A percentile compares a stretch with the other conserved stretches of the same genome.
These are phyloP conservation scores for Parus major DNA, from an alignment of 2,113 vertebrate genomes.

Conservation along the genomic window DNA sequence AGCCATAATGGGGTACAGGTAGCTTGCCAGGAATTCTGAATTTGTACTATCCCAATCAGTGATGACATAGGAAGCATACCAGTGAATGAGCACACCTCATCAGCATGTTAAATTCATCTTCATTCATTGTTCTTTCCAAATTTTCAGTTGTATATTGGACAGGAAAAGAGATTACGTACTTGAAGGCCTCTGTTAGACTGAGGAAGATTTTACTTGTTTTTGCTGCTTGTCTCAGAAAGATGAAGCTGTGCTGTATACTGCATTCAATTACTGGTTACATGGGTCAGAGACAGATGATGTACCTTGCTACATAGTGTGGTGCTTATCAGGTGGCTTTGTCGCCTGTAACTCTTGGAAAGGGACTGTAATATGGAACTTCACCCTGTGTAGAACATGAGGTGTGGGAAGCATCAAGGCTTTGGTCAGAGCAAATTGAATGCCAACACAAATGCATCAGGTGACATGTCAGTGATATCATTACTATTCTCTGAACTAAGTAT, in stretches of 20 bases:
- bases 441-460: background rate
- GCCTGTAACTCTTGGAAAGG: background rate
- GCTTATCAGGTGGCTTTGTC: background rate
- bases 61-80: background rate
- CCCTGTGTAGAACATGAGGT: background rate
- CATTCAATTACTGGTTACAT: background rate
- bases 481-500: conserved; percentile 36
- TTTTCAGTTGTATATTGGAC: background rate
- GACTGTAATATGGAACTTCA: background rate
- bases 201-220: background rate
- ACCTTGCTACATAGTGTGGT: fast-evolving
- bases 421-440: background rate
- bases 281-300: background rate
- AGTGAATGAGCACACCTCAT: background rate
- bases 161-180: background rate
- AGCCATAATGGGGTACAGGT: background rate
- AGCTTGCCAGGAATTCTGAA: background rate
- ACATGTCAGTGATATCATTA: background rate
- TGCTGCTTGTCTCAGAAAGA: background rate
- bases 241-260: background rate
- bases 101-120: background rate
- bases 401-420: background rate
- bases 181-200: background rate
- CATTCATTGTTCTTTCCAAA: background rate
- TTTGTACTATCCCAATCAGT: background rate